phyloP scores from a whole-genome alignment of 2,888 invertebrate species.

The Ptilodon capucinus region DNA sequence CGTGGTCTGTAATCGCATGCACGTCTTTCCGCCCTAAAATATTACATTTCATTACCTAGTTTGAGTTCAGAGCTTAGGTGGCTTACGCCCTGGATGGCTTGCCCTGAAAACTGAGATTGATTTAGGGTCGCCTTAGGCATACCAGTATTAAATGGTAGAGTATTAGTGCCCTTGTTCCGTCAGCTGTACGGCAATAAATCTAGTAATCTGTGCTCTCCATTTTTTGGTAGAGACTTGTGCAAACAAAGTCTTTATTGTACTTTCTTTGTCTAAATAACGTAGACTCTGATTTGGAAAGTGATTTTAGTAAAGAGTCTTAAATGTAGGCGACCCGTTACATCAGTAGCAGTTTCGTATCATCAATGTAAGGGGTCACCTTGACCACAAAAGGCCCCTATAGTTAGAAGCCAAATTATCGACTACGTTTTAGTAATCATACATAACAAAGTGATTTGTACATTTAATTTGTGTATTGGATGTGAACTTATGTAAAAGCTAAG shows the following conservation, averaged over 20 bases:
- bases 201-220: background rate
- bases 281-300: too few species aligned
- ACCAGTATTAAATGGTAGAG: background rate
- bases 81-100: background rate
- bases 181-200: background rate
- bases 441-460: too few species aligned
- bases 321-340: too few species aligned
- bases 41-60: background rate
- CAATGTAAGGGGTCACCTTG: too few species aligned
- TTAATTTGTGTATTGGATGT: too few species aligned
- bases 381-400: too few species aligned
- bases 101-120: slow-evolving; percentile 1
- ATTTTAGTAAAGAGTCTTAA: too few species aligned
- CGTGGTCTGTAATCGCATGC: background rate
- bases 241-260: background rate
- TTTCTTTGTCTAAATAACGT: background rate
- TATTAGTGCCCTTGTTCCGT: slow-evolving; percentile 1
- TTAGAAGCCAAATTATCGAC: too few species aligned
- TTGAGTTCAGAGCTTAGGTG: background rate
- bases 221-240: background rate
- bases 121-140: background rate
- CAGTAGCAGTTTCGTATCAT: too few species aligned
- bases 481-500: too few species aligned
- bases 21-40: background rate
- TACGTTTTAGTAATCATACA: too few species aligned